Evolutionary conservation across 2,113 vertebrate species (phyloP), one percentile per base, ranked within the genome.

Genomic region (Ploceus nigricollis): DNA sequence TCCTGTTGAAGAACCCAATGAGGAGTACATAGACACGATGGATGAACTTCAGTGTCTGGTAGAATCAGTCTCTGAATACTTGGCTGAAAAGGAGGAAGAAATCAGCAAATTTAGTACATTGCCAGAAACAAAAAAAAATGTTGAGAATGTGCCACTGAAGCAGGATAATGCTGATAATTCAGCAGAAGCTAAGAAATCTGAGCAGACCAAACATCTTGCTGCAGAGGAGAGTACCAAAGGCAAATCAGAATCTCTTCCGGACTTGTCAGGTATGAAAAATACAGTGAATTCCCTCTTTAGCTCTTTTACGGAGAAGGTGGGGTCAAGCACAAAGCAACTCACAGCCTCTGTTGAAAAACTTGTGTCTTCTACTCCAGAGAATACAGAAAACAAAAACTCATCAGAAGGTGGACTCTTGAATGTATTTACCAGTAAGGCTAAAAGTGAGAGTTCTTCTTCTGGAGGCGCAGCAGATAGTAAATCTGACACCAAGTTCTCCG

Each of bases 31-130:
- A 63, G 98, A 99, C 94, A 96, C 99, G 0, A 98, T 99, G 97
- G 98, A 98, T 96, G 99, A 99, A 90, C 98, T 99, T 87, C 98
- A 99, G 56, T 99, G 98, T 95, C 98, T 99, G 66, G 98, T 99
- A 71, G 98, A 99, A 94, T 98, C 99, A 3, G 99, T 99, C 60
- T 99, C 99, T 72, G 99, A 99, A 90, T 99, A 99, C 93, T 97
- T 99, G 77, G 98, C 98, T 82, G 98, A 99, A 82, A 99, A 99
- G 94, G 99, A 99, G 96, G 98, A 99, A 91, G 99, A 99, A 97
- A 98, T 99, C 66, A 99, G 97, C 81, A 99, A 97, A 77, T 99
- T 98, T 93, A 98, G 98, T 91, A 95, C 98, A 7, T 79, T 99
- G 79, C 96, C 99, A 51, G 97, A 98, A 96, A 90, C 96, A 20